Conservation (phyloP, 2,113 vertebrate genomes). For the Phocoena sinus region DNA sequence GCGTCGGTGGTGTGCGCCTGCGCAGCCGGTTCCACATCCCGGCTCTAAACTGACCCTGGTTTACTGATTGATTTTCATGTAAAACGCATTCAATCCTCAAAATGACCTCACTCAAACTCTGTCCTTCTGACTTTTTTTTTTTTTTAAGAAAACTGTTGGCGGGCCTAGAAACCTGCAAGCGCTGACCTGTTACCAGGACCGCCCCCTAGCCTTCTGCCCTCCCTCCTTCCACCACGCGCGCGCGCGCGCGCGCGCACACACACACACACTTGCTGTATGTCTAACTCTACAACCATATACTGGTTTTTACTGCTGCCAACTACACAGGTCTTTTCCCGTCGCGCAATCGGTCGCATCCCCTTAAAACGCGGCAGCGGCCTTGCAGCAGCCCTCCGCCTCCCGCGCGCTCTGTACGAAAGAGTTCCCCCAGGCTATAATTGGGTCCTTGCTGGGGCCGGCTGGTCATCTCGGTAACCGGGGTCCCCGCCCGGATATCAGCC, state of each 20-base stretch:
- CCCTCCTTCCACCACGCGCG: too few relatives aligned
- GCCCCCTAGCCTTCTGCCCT: background rate
- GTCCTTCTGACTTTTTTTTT: background rate
- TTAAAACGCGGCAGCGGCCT: slow-evolving; percentile 68
- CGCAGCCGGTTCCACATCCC: background rate
- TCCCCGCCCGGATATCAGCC: background rate
- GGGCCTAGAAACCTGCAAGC: background rate
- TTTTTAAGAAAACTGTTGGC: background rate
- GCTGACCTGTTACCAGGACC: slow-evolving; percentile 1
- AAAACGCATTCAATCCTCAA: background rate
- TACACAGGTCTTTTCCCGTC: slow-evolving; percentile 74
- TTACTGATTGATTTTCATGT: slow-evolving; percentile 56
- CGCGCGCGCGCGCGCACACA: too few relatives aligned
- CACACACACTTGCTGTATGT: background rate
- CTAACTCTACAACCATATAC: background rate
- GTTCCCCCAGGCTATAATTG: background rate
- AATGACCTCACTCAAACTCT: slow-evolving; percentile 57
- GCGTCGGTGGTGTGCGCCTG: slow-evolving; percentile 17
- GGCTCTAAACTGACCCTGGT: background rate
- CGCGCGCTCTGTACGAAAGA: background rate
- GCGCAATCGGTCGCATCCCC: slow-evolving; percentile 76
- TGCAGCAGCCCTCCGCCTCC: slow-evolving; percentile 2
- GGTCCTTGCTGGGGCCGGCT: slow-evolving; percentile 68
- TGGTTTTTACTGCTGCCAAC: slow-evolving; percentile 58
- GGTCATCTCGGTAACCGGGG: slow-evolving; percentile 62